Evolutionary conservation across 2,888 invertebrate genomes (phyloP).

Genomic region (Strigamia transsilvanica): DNA sequence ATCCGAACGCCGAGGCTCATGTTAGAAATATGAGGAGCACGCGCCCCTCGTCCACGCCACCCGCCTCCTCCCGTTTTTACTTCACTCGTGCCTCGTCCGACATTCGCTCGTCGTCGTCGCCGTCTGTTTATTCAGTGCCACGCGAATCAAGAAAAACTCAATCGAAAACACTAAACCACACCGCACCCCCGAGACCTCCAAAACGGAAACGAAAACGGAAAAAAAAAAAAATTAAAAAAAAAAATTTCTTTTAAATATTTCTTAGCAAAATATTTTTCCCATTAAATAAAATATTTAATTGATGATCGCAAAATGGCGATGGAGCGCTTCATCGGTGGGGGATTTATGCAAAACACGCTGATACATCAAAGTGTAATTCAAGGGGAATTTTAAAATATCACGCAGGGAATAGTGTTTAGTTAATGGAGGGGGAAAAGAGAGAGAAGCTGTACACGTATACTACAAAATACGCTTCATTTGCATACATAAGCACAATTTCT

Average conservation of each 20-base stretch:
- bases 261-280: not conserved
- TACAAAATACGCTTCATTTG: slow-evolving; percentile 53
- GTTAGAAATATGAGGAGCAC: slow-evolving; percentile 51
- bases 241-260: too few relatives aligned
- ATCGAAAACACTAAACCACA: slow-evolving; percentile 41
- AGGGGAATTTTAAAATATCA: slow-evolving; percentile 52
- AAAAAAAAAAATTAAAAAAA: too few relatives aligned
- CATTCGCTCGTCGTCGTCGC: slow-evolving; percentile 42
- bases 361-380: slow-evolving; percentile 53
- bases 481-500: slow-evolving; percentile 54
- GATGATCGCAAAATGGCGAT: slow-evolving; percentile 1
- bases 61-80: not conserved
- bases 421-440: slow-evolving; percentile 52
- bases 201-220: too few relatives aligned
- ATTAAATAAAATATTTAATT: not conserved
- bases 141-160: slow-evolving; percentile 42
- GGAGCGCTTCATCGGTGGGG: not conserved
- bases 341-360: slow-evolving; percentile 54
- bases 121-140: slow-evolving; percentile 42
- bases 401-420: slow-evolving; percentile 53
- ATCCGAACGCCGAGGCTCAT: slow-evolving; percentile 46
- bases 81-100: slow-evolving; percentile 22
- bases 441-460: slow-evolving; percentile 41
- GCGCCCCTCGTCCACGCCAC: not conserved
- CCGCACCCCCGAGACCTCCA: not conserved